Base-by-base conservation (phyloP, 2,113 vertebrate genomes). In the Calidris pygmaea region DNA sequence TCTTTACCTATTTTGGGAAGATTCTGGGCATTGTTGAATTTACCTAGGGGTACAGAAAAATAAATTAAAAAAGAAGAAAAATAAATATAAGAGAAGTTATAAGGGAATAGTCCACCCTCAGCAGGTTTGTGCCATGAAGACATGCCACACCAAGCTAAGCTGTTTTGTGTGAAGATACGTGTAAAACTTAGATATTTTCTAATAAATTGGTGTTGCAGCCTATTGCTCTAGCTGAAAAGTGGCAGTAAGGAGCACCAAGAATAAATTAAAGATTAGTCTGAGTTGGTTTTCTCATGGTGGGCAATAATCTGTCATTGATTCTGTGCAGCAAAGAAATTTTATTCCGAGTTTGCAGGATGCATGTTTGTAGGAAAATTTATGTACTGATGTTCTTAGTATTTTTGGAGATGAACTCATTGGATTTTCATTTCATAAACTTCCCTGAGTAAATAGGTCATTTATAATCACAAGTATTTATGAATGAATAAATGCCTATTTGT, bases 401-500 rank as follows among this genome's bases (percentile, higher is more conserved):
- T 87, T 26, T 79, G 35, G 34, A 55, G 14, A 22, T 68, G 27
- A 67, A 39, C 30, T 59, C 2, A 35, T 2, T 5, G 10, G 11
- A 76, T 79, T 94, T 89, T 50, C 26, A 89, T 85, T 79, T 53
- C 22, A 55, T 85, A 53, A 93, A 82, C 32, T 74, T 90, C 53
- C 32, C 65, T 8, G 11, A 82, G 45, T 68, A 87, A 92, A 74
- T 85, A 83, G 62, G 74, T 79, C 13, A 80, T 94, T 70, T 90
- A 45, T 89, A 92, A 87, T 93, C 39, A 78, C 30, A 80, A 85
- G 22, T 82, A 62, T 85, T 91, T 68, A 79, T 81, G 62, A 93
- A 89, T 93, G 19, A 85, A 67, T 85, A 91, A 72, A 32, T 85
- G 43, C 15, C 35, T 79, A 14, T 65, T 86, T 74, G 32, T 89